Conservation (phyloP, 2,797 vertebrate species). For the Hoplostethus atlanticus region DNA sequence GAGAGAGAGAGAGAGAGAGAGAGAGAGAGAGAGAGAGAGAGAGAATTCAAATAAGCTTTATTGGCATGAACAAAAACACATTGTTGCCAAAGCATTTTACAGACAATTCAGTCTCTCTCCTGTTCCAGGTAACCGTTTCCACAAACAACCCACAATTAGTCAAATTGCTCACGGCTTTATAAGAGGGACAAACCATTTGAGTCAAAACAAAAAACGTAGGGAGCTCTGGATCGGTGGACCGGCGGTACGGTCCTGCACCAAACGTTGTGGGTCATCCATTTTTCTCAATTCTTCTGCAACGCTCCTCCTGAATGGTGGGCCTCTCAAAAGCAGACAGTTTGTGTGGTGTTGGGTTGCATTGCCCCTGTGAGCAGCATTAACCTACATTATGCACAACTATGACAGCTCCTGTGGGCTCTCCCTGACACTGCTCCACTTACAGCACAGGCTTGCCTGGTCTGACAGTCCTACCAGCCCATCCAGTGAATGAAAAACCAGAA, state of each 20-base stretch:
- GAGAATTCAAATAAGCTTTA: background rate
- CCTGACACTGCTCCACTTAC: slow-evolving; percentile 52
- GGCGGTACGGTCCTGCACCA: background rate
- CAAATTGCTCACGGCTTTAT: too few relatives aligned
- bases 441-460: slow-evolving; percentile 13
- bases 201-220: background rate
- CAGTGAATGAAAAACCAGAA: slow-evolving; percentile 26
- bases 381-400: slow-evolving; percentile 67
- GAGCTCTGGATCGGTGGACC: background rate
- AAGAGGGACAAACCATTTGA: background rate
- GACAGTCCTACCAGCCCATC: slow-evolving; percentile 37
- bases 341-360: background rate
- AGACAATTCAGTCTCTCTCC: too few relatives aligned
- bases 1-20: slow-evolving; percentile 14
- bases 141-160: too few relatives aligned
- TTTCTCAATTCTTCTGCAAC: background rate
- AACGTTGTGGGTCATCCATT: background rate
- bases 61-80: too few relatives aligned
- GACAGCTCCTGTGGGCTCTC: slow-evolving; percentile 68
- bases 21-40: slow-evolving; percentile 9
- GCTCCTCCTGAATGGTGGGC: background rate
- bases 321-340: background rate
- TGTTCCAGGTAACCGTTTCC: too few relatives aligned
- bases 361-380: slow-evolving; percentile 52
- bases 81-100: too few relatives aligned